A percentile compares a stretch with the other conserved stretches of the same genome.
phyloP scores from a whole-genome alignment of 2,888 invertebrate species.

The Plagiodera versicolora region DNA sequence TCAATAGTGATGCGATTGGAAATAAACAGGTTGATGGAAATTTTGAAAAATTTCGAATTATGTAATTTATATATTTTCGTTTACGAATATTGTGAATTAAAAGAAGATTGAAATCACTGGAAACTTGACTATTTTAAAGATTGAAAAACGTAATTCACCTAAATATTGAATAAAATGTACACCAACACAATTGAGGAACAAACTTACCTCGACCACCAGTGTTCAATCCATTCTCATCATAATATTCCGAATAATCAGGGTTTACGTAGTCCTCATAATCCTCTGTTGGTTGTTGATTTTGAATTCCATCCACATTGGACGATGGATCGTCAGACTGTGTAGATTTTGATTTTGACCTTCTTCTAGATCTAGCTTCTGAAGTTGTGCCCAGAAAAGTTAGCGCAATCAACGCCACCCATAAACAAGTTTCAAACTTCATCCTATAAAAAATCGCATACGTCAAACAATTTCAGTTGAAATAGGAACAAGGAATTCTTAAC shows the following conservation, averaged over 20 bases:
- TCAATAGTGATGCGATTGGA: too few species aligned
- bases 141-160: too few species aligned
- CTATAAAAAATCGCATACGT: slow-evolving; percentile 7
- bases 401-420: slow-evolving; percentile 39
- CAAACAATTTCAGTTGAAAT: background rate
- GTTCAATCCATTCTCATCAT: slow-evolving; percentile 38
- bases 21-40: too few species aligned
- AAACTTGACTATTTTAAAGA: too few species aligned
- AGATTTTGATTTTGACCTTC: slow-evolving; percentile 24
- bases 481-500: too few species aligned
- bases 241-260: slow-evolving; percentile 47
- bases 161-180: too few species aligned
- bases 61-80: too few species aligned
- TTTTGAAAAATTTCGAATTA: too few species aligned
- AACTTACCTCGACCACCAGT: slow-evolving; percentile 14
- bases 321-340: slow-evolving; percentile 30
- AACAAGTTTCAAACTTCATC: slow-evolving; percentile 33
- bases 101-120: too few species aligned
- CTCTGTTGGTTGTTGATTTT: slow-evolving; percentile 46
- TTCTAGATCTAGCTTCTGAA: slow-evolving; percentile 42
- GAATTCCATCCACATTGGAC: slow-evolving; percentile 27
- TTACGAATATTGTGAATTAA: too few species aligned
- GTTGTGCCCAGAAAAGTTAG: slow-evolving; percentile 37
- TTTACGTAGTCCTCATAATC: slow-evolving; percentile 44
- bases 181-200: too few species aligned